Percentiles rank a stretch among this genome's conserved stretches.
Evolutionary conservation across 1,140 invertebrate species (phyloP).

Genomic region (Odontomachus brunneus): DNA sequence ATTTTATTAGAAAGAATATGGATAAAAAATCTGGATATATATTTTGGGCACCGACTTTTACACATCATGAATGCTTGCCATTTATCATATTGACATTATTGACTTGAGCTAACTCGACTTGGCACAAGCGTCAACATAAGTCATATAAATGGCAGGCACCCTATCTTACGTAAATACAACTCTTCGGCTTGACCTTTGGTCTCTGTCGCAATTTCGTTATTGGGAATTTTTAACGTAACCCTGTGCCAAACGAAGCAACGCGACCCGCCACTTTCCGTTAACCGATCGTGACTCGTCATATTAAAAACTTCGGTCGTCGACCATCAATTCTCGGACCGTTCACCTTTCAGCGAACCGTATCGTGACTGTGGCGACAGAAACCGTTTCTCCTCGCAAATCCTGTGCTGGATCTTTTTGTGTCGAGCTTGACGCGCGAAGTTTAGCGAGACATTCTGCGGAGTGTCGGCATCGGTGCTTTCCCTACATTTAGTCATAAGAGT

Average conservation of each 20-base stretch:
- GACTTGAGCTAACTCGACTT: no score
- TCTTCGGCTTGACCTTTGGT: slow-evolving; percentile 2
- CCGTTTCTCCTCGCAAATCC: background rate
- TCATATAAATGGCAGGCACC: no score
- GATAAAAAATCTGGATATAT: no score
- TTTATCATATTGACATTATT: no score
- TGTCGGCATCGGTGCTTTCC: background rate
- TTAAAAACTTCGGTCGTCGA: slow-evolving; percentile 45
- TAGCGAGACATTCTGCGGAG: background rate
- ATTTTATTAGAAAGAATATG: no score
- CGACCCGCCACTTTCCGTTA: slow-evolving; percentile 20
- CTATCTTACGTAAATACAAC: slow-evolving; percentile 1
- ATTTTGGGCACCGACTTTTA: no score
- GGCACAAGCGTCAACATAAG: no score
- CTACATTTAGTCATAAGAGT: background rate
- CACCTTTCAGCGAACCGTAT: slow-evolving; percentile 24
- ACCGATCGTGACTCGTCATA: slow-evolving; percentile 42
- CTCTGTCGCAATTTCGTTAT: slow-evolving; percentile 30
- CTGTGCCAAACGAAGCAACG: background rate
- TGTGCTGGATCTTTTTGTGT: slow-evolving; percentile 24
- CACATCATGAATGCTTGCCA: no score
- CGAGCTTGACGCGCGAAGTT: slow-evolving; percentile 3
- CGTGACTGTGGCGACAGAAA: background rate
- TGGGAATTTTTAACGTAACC: background rate
- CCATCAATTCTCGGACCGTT: slow-evolving; percentile 47